These are phyloP conservation scores for Plemyria rubiginata DNA, from an alignment of 2,888 invertebrate species.

Conservation along the genomic window DNA sequence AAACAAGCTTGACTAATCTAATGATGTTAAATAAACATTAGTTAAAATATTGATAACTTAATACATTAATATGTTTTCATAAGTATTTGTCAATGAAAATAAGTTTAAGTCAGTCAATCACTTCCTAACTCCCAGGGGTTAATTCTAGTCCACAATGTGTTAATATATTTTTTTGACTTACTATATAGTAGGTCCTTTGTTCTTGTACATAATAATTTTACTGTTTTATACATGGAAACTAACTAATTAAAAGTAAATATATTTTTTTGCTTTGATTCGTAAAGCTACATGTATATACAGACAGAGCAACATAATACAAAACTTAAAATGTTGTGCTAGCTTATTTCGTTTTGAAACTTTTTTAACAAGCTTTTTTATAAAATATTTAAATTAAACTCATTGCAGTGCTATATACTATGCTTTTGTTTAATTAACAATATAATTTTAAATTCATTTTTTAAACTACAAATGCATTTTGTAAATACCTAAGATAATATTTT, in stretches of 20 bases:
- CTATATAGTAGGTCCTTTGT: neutral
- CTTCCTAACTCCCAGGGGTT: conserved; percentile 40
- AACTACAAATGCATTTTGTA: conserved; percentile 19
- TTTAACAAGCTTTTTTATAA: neutral
- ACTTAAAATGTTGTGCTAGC: neutral
- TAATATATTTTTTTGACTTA: neutral
- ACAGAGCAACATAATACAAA: neutral
- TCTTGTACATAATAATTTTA: neutral
- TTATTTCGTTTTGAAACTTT: neutral
- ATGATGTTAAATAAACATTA: conserved; percentile 38
- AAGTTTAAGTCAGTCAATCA: conserved; percentile 39
- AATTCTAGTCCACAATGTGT: conserved; percentile 10
- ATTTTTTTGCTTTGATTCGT: neutral
- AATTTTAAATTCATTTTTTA: conserved; percentile 13
- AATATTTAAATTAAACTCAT: neutral
- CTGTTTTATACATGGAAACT: neutral
- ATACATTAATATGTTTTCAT: conserved; percentile 31
- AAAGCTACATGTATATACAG: neutral
- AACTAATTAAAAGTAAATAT: neutral
- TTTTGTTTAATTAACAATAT: conserved; percentile 4
- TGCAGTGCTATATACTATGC: conserved; percentile 1
- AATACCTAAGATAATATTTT: conserved; percentile 24
- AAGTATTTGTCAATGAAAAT: conserved; percentile 37
- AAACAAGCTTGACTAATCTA: conserved; percentile 41
- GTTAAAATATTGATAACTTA: conserved; percentile 39